Base-by-base conservation (phyloP, 2,113 vertebrate genomes). In the Vireo altiloquus region DNA sequence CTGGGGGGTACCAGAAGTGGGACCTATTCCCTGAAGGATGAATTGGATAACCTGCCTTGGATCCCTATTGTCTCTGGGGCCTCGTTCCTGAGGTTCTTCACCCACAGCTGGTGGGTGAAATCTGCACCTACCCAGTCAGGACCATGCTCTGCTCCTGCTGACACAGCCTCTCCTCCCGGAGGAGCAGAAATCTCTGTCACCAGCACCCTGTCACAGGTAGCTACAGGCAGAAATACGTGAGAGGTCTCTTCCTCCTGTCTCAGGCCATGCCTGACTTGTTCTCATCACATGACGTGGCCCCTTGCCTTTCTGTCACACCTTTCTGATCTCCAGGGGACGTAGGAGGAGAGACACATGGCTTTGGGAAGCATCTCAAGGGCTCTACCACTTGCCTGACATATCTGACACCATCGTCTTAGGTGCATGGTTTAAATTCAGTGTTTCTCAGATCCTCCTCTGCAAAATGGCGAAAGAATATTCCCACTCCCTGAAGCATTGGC, bases 131-230 rank as follows among this genome's bases (percentile, higher is more conserved):
- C 46, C 50, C 50, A 27, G 20, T 39, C 9, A 28, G 63, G 35
- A 49, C 40, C 40, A 27, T 1, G 24, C 22, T 52, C 33, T 68
- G 16, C 13, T 87, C 77, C 47, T 82, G 35, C 27, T 56, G 44
- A 40, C 50, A 35, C 12, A 37, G 63, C 10, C 39, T 65, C 57
- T 93, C 18, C 46, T 74, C 54, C 0, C 0, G 50, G 47, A 47
- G 40, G 37, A 76, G 59, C 71, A 88, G 37, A 84, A 89, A 42
- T 66, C 42, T 40, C 37, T 70, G 12, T 19, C 13, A n/a, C 17
- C 39, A 63, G 10, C 3, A 2, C 13, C 28, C 3, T 1, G 5
- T 9, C 23, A 44, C 35, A 46, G 1, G 0, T 40, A 28, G 30
- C 13, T 28, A 20, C 37, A 53, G 25, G 27, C 10, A 44, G 2